A percentile compares a stretch with the other conserved stretches of the same genome.
Conservation (phyloP, 2,113 vertebrate genomes). For the Vulpes ferrilata region DNA sequence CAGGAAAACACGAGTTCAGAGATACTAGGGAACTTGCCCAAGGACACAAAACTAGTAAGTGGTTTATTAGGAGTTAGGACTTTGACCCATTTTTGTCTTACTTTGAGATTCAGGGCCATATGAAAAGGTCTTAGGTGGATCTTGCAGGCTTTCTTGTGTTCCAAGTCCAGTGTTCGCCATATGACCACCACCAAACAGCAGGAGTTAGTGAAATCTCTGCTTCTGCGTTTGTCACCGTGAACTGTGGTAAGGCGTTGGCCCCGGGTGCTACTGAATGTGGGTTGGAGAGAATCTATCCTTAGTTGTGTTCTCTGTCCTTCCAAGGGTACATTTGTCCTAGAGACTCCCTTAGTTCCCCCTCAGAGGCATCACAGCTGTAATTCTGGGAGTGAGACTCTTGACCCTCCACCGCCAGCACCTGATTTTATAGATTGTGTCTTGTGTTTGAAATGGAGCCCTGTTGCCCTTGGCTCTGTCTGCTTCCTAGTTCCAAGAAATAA, state of each 20-base stretch:
- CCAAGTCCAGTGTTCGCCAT: not conserved
- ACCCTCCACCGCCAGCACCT: not conserved
- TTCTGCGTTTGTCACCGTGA: not conserved
- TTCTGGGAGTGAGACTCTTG: conserved; percentile 21
- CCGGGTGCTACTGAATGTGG: not conserved
- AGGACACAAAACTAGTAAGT: not conserved
- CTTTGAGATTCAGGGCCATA: not conserved
- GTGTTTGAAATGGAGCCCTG: conserved; percentile 35
- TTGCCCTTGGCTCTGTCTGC: conserved; percentile 32
- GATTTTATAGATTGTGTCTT: conserved; percentile 30
- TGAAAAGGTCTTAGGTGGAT: not conserved
- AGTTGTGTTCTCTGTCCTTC: not conserved
- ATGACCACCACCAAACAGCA: not conserved
- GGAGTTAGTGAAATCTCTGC: not conserved
- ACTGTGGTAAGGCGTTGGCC: not conserved
- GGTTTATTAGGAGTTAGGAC: not conserved
- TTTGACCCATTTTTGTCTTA: not conserved
- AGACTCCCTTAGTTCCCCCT: not conserved
- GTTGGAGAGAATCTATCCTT: not conserved
- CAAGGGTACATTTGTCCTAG: not conserved
- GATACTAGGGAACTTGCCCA: not conserved
- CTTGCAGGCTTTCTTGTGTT: not conserved
- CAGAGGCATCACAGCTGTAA: not conserved
- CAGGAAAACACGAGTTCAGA: not conserved
- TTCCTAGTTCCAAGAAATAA: conserved; percentile 67